Conservation (phyloP, 2,888 invertebrate species). For the Perdita meconis region DNA sequence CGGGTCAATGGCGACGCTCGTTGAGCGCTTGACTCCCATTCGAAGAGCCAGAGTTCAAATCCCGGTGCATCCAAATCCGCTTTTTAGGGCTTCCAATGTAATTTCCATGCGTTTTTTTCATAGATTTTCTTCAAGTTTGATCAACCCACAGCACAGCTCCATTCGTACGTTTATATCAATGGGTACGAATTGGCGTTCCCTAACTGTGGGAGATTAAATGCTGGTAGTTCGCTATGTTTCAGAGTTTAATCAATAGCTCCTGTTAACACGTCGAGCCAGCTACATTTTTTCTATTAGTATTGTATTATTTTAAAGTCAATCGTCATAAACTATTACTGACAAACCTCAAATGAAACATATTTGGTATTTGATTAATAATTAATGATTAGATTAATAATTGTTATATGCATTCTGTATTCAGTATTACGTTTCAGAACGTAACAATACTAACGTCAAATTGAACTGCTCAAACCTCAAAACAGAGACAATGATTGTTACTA, state of each 20-base stretch:
- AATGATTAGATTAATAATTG: no score
- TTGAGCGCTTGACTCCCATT: constrained; percentile 8
- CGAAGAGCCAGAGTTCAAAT: constrained; percentile 41
- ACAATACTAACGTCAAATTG: no score
- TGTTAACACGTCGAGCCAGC: constrained; percentile 61
- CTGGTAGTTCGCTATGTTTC: constrained; percentile 70
- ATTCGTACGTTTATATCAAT: constrained; percentile 44
- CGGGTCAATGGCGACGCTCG: constrained; percentile 19
- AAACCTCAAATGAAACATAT: no score
- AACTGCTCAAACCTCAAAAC: no score
- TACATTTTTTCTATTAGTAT: constrained; percentile 31
- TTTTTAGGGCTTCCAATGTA: no score
- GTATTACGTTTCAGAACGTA: no score
- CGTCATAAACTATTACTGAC: not conserved
- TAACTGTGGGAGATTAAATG: constrained; percentile 70
- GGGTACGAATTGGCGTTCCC: constrained; percentile 66
- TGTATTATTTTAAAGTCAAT: not conserved
- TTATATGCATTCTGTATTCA: no score
- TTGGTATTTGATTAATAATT: no score
- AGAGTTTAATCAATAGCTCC: constrained; percentile 31
- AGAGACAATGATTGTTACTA: no score
- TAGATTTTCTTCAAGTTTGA: not conserved
- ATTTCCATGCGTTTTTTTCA: not conserved
- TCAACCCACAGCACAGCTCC: constrained; percentile 72
- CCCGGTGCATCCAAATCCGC: not conserved